phyloP scores from a whole-genome alignment of 2,888 invertebrate genomes.

The Limenitis camilla region DNA sequence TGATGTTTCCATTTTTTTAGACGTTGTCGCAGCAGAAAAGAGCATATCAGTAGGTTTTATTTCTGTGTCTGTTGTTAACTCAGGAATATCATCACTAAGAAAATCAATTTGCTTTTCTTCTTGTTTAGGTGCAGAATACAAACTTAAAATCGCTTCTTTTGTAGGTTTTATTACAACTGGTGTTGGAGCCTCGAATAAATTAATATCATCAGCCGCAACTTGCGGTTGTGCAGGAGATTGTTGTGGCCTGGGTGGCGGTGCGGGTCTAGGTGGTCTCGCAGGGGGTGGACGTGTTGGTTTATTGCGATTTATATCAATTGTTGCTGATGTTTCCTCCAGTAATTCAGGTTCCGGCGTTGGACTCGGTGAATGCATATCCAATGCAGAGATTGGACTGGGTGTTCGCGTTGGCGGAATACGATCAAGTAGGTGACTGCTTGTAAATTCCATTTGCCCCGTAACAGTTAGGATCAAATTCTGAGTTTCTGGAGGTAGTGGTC shows the following conservation, averaged over 20 bases:
- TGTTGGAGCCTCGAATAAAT: constrained; percentile 74
- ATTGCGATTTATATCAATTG: constrained; percentile 61
- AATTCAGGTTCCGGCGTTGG: constrained; percentile 81
- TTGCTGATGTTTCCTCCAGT: constrained; percentile 37
- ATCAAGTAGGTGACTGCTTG: constrained; percentile 87
- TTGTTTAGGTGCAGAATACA: constrained; percentile 66
- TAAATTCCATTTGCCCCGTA: constrained; percentile 91
- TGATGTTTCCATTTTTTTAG: constrained; percentile 17
- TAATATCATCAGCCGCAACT: constrained; percentile 53
- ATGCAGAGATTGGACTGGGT: constrained; percentile 89
- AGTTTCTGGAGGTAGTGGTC: constrained; percentile 84
- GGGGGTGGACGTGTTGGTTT: constrained; percentile 49
- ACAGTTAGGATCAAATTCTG: constrained; percentile 89
- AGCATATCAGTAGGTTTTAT: constrained; percentile 32
- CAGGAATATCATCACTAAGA: constrained; percentile 71
- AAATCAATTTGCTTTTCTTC: constrained; percentile 71
- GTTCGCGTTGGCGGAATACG: constrained; percentile 89
- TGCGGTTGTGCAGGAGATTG: constrained; percentile 47
- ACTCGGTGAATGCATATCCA: constrained; percentile 87
- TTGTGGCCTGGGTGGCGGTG: constrained; percentile 65
- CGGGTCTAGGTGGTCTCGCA: constrained; percentile 55
- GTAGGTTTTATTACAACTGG: constrained; percentile 68
- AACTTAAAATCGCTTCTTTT: constrained; percentile 76
- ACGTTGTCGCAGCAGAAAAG: constrained; percentile 34
- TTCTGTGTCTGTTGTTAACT: constrained; percentile 32